Percentiles rank a stretch among this genome's conserved stretches.
phyloP scores from a whole-genome alignment of 2,888 invertebrate species.

The Tachina lurida region DNA sequence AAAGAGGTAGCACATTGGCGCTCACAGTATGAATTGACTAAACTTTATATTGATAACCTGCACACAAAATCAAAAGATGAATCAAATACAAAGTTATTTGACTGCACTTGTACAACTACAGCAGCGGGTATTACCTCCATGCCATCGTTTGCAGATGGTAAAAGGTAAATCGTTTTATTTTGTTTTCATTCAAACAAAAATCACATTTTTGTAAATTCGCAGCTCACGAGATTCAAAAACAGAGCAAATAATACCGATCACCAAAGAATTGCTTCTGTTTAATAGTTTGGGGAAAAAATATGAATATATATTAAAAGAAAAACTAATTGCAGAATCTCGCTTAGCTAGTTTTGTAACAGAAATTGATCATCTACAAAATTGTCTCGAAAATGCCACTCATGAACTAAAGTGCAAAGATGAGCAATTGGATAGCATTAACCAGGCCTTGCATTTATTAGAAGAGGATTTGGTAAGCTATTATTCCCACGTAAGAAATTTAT shows the following conservation, averaged over 20 bases:
- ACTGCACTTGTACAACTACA: slow-evolving; percentile 78
- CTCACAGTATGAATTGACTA: slow-evolving; percentile 88
- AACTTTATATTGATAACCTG: slow-evolving; percentile 79
- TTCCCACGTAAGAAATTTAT: background rate
- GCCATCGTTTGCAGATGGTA: slow-evolving; percentile 74
- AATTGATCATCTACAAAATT: slow-evolving; percentile 82
- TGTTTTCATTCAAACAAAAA: background rate
- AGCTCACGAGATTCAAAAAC: slow-evolving; percentile 76
- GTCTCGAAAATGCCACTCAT: slow-evolving; percentile 83
- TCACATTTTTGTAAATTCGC: background rate
- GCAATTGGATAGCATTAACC: slow-evolving; percentile 83
- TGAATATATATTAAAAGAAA: slow-evolving; percentile 80
- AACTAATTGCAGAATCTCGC: slow-evolving; percentile 81
- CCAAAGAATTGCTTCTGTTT: slow-evolving; percentile 81
- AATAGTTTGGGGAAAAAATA: slow-evolving; percentile 81
- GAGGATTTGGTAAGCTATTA: slow-evolving; percentile 85
- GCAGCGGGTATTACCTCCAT: slow-evolving; percentile 79
- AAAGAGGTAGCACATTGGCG: slow-evolving; percentile 90
- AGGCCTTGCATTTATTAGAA: slow-evolving; percentile 84
- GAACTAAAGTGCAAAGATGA: slow-evolving; percentile 84
- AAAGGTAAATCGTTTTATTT: slow-evolving; percentile 65
- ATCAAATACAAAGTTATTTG: slow-evolving; percentile 36
- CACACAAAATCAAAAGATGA: slow-evolving; percentile 29
- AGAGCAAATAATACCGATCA: slow-evolving; percentile 73
- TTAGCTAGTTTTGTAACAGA: slow-evolving; percentile 82